Evolutionary conservation across 2,888 invertebrate species (phyloP), one percentile per base, ranked within the genome.

Genomic region (Lithodes maja): DNA sequence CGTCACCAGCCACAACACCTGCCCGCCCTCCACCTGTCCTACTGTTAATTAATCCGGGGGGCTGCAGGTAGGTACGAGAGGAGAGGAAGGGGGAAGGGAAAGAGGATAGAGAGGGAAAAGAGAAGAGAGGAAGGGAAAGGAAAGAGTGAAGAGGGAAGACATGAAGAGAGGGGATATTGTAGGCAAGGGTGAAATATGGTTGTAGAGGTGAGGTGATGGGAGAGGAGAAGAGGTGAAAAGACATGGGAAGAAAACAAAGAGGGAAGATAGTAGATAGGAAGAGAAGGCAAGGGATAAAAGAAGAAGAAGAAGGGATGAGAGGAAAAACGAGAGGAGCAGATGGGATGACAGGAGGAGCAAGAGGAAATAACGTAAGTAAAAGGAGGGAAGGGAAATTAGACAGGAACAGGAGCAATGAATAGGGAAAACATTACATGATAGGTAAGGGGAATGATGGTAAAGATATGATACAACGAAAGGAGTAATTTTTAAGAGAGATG

Each of bases 311-410:
- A 12, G 61, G 12, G 12, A 61, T 0, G 1, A 61, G 61, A 61
- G 61, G 61, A 61, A 61, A 61, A 77, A 17, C 7, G 77, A 77
- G 77, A 49, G 77, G 50, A 50, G 50, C n/a, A n/a, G 71, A 71
- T 5, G 71, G 61, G 12, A 12, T 5, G 61, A 12, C 5, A 61
- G 61, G 12, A 61, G 61, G 61, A 61, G 61, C 12, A 61, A 5
- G 61, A 12, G 5, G 61, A 61, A 61, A 12, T 5, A 61, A 61
- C 5, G 61, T 5, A 61, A 12, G 12, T 5, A 61, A 5, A 12
- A 61, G 61, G 12, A 61, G 1, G 12, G 61, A 12, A 7, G 61
- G 12, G 61, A 12, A 61, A 33, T 33, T 33, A 33, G 33, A 33
- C 33, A 33, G 33, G 33, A 33, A 33, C 33, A 33, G 33, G 33